Base-by-base conservation (phyloP, 1,140 invertebrate species). In the Chlorops oryzae region DNA sequence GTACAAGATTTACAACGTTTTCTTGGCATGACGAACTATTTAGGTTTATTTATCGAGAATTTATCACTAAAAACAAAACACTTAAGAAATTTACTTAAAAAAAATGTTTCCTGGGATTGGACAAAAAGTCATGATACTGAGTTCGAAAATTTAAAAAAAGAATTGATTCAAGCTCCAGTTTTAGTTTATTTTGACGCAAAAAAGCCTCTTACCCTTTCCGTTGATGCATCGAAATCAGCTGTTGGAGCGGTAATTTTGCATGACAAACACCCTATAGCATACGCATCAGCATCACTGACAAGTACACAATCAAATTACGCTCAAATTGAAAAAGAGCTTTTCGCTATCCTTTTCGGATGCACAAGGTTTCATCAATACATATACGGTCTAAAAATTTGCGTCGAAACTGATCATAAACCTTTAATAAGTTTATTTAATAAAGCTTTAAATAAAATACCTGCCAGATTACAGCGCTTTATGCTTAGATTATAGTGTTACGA, bases 221-320 rank as follows among this genome's bases (percentile, higher is more conserved):
- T 13, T 2, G 24, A 48, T 28, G 47, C 37, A 23, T 40, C 47
- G 1, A 17, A 25, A 22, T n/a, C 10, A 4, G 77, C 74, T 15
- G 55, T 81, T 3, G 75, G 77, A 0, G 71, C 69, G 3, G 66
- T 78, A 12, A 51, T 81, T 1, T 63, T 65, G 3, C 77, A 81
- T 50, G 52, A 45, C 2, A 54, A 65, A 20, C 13, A 59, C 22
- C 9, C 73, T 3, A 40, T 39, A 1, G n/a, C 23, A 21, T 46
- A 32, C 27, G 50, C 50, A 28, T 51, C 50, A 46, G 64, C 67
- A 57, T 61, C 59, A 18, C 52, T 74, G 21, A 60, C 62, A 9
- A 50, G 49, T 13, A 53, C 55, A 2, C 17, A 45, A 24, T 13
- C 3, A 4, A 28, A 20, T 4, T 45, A 45, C 20, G 5, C 15